These are phyloP conservation scores for Anguilla megastoma DNA, from an alignment of 2,797 vertebrate genomes.

Conservation along the genomic window DNA sequence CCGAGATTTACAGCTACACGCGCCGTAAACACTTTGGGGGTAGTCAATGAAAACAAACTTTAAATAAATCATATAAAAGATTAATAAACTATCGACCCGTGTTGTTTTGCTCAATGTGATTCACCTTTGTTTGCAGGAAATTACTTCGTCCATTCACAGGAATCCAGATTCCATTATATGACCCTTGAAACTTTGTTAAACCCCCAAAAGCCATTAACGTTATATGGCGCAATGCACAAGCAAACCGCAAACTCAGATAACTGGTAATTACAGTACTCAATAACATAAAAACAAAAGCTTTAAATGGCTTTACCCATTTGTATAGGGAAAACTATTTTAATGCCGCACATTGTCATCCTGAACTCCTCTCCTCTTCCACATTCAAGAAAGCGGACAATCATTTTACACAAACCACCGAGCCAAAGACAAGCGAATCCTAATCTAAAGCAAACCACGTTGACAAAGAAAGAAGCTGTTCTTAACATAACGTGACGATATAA, in stretches of 20 bases:
- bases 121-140: background rate
- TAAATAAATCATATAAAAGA: conserved; percentile 15
- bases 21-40: background rate
- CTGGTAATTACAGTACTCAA: background rate
- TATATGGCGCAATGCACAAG: background rate
- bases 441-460: background rate
- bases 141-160: background rate
- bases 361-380: conserved; percentile 24
- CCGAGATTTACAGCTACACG: conserved; percentile 15
- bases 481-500: background rate
- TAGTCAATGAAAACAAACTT: conserved; percentile 7
- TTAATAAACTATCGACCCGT: conserved; percentile 17
- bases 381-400: conserved; percentile 22
- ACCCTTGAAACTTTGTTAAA: background rate
- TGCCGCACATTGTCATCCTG: conserved; percentile 9
- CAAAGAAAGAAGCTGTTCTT: background rate
- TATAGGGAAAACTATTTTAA: background rate
- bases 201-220: background rate
- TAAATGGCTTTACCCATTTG: background rate
- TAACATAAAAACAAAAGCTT: background rate
- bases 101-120: background rate
- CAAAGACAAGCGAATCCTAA: background rate
- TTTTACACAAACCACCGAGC: conserved; percentile 18
- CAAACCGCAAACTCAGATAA: background rate
- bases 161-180: background rate